These are phyloP conservation scores for Mycalesis mineus DNA, from an alignment of 2,888 invertebrate species.

Conservation along the genomic window DNA sequence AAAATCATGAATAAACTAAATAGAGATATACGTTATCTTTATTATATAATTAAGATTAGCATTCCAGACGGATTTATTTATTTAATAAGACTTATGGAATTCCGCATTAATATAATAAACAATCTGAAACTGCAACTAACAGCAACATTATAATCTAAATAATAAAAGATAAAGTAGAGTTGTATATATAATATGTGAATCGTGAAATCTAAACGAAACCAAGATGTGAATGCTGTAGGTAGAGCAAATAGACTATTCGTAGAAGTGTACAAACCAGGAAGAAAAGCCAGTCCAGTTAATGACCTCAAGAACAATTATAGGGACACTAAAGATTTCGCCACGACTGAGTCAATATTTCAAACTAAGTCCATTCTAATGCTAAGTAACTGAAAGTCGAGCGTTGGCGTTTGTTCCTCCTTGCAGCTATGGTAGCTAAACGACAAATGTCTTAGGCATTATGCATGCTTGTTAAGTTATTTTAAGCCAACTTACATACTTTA, in stretches of 20 bases:
- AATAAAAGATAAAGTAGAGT: not conserved
- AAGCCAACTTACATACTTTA: too few relatives aligned
- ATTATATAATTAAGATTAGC: slow-evolving; percentile 5
- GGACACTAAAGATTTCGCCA: slow-evolving; percentile 38
- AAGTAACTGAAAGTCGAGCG: slow-evolving; percentile 62
- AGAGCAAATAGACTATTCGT: not conserved
- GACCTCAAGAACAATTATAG: slow-evolving; percentile 26
- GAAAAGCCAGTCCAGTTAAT: slow-evolving; percentile 20
- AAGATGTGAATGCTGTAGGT: not conserved
- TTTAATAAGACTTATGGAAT: not conserved
- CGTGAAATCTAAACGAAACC: not conserved
- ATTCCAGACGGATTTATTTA: not conserved
- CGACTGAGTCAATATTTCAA: slow-evolving; percentile 40
- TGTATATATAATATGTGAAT: not conserved
- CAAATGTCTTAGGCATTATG: slow-evolving; percentile 63
- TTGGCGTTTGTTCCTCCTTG: slow-evolving; percentile 44
- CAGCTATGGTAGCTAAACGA: slow-evolving; percentile 65
- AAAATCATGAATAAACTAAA: slow-evolving; percentile 14
- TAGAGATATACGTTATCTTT: slow-evolving; percentile 8
- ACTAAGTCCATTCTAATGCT: slow-evolving; percentile 54
- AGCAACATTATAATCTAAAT: too few relatives aligned
- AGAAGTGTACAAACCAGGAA: slow-evolving; percentile 2
- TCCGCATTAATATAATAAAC: not conserved
- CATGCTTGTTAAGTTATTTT: slow-evolving; percentile 46
- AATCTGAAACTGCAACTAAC: not conserved